phyloP scores from a whole-genome alignment of 2,113 vertebrate species.

The Urocynchramus pylzowi region DNA sequence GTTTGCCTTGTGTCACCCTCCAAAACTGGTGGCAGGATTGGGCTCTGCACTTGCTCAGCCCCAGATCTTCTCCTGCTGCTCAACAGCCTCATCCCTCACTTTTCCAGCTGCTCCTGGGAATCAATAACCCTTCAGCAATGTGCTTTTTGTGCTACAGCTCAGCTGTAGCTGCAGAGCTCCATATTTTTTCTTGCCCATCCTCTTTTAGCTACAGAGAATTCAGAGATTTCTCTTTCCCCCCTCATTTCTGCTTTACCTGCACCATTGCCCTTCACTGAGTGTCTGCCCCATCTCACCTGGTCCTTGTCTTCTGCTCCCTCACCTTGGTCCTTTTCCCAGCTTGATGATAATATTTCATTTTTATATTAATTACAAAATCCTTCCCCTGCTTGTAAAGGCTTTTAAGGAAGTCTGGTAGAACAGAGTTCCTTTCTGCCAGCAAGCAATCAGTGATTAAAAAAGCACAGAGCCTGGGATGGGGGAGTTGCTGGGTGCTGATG shows the following conservation, averaged over 20 bases:
- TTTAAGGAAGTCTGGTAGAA: background rate
- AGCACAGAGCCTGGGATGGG: background rate
- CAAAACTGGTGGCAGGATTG: background rate
- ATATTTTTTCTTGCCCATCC: rapidly evolving
- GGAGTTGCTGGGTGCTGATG: background rate
- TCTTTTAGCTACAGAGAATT: background rate
- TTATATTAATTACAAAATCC: background rate
- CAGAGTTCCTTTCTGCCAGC: background rate
- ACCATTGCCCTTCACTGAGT: rapidly evolving
- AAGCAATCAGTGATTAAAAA: background rate
- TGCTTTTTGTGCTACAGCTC: background rate
- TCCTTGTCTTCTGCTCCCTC: background rate
- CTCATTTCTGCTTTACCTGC: rapidly evolving
- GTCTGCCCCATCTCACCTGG: background rate
- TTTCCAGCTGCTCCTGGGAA: rapidly evolving
- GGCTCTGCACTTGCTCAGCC: rapidly evolving
- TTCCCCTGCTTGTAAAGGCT: rapidly evolving
- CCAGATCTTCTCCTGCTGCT: background rate
- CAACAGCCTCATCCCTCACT: rapidly evolving
- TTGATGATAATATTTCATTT: background rate
- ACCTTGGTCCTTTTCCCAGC: background rate
- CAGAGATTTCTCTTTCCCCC: rapidly evolving
- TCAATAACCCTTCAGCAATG: rapidly evolving
- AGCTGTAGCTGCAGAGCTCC: background rate
- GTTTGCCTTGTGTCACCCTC: background rate